These are phyloP conservation scores for Halichondria panicea DNA, from an alignment of 37 sponge, comb jelly and placozoan genomes.

Conservation along the genomic window DNA sequence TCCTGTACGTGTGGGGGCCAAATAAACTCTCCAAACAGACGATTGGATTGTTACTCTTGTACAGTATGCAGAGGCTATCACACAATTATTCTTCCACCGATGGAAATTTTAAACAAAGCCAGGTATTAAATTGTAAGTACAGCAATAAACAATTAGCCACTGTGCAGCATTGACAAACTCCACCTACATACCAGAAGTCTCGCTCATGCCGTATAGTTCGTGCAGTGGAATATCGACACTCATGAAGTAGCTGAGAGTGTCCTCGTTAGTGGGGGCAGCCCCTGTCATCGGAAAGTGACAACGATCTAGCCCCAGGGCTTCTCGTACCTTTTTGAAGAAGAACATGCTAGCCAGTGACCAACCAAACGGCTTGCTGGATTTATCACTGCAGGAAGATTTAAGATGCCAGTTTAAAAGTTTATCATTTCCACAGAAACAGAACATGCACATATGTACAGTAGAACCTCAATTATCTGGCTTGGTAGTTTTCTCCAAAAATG, in stretches of 20 bases:
- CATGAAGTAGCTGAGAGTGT: conserved; percentile 87
- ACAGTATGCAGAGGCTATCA: too few species aligned
- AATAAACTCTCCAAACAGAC: too few species aligned
- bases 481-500: too few species aligned
- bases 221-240: conserved; percentile 84
- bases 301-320: conserved; percentile 74
- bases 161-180: background rate
- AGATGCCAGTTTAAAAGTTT: background rate
- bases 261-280: conserved; percentile 88
- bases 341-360: conserved; percentile 66
- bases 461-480: background rate
- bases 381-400: conserved; percentile 1
- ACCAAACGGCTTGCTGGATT: conserved; percentile 47
- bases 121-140: too few species aligned
- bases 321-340: conserved; percentile 63
- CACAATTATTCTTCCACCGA: too few species aligned
- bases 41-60: too few species aligned
- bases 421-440: background rate
- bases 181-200: conserved; percentile 55
- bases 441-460: background rate
- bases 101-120: too few species aligned
- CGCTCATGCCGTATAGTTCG: conserved; percentile 95
- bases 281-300: conserved; percentile 82
- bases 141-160: too few species aligned
- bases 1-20: conserved; percentile 21